These are phyloP conservation scores for Dilophus febrilis DNA, from an alignment of 2,888 invertebrate genomes.

Conservation along the genomic window DNA sequence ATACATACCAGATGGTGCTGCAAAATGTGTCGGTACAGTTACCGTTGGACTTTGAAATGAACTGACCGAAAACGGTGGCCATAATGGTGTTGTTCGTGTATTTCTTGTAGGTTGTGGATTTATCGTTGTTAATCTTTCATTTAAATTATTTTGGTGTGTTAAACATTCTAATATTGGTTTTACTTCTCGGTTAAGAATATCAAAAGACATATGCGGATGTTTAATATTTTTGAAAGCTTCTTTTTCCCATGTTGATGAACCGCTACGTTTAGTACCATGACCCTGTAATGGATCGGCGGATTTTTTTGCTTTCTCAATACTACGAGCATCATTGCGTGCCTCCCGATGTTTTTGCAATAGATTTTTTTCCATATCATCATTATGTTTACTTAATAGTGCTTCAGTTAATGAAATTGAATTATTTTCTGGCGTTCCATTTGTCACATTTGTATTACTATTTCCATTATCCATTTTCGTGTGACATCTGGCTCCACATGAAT, in stretches of 20 bases:
- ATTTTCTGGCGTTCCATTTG: conserved; percentile 26
- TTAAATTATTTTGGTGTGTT: too few species aligned
- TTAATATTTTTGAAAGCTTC: conserved; percentile 39
- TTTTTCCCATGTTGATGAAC: conserved; percentile 42
- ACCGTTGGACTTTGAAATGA: conserved; percentile 19
- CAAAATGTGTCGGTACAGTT: conserved; percentile 21
- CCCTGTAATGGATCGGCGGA: conserved; percentile 21
- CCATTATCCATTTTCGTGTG: conserved; percentile 38
- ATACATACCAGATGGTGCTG: conserved; percentile 26
- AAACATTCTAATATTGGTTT: conserved; percentile 7
- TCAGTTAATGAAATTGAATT: conserved; percentile 40
- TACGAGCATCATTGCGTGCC: conserved; percentile 34
- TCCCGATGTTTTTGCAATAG: conserved; percentile 55
- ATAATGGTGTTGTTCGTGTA: conserved; percentile 32
- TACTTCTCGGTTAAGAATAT: too few species aligned
- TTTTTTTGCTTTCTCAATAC: conserved; percentile 30
- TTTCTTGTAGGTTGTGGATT: not conserved
- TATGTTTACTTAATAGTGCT: conserved; percentile 50
- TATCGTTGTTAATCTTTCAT: too few species aligned
- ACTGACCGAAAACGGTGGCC: conserved; percentile 42
- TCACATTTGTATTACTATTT: conserved; percentile 31
- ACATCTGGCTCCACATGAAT: conserved; percentile 38
- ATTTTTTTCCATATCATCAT: conserved; percentile 64
- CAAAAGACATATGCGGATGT: conserved; percentile 26
- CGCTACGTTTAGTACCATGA: conserved; percentile 37